phyloP scores from a whole-genome alignment of 1,140 invertebrate genomes.

The Brachionus manjavacas region DNA sequence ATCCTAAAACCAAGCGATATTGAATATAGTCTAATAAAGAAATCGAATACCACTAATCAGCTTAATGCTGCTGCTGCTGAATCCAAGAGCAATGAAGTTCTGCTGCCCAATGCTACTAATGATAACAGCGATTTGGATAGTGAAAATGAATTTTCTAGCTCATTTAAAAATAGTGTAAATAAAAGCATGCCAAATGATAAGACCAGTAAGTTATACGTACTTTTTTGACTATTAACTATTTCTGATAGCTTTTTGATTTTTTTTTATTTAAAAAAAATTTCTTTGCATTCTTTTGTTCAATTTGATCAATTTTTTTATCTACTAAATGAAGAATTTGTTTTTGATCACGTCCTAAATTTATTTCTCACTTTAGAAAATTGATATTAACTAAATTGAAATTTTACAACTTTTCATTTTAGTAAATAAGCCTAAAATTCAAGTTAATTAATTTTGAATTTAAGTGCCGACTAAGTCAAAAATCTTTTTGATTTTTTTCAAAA shows the following conservation, averaged over 20 bases:
- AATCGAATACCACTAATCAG: neutral
- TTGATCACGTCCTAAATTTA: too few species aligned
- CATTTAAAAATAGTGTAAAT: constrained; percentile 4
- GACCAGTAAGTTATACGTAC: neutral
- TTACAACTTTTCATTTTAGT: too few species aligned
- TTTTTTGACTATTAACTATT: neutral
- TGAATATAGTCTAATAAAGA: neutral
- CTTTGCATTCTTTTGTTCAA: too few species aligned
- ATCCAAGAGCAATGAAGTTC: neutral
- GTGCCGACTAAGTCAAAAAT: too few species aligned
- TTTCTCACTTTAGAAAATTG: too few species aligned
- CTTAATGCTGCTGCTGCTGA: neutral
- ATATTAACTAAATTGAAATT: too few species aligned
- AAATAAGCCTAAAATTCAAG: too few species aligned
- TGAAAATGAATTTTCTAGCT: neutral
- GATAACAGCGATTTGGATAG: neutral
- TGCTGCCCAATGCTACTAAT: neutral
- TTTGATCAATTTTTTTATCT: too few species aligned
- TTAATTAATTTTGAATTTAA: too few species aligned
- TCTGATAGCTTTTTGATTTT: neutral
- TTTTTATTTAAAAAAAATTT: neutral
- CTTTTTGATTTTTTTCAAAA: too few species aligned
- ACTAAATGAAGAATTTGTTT: too few species aligned
- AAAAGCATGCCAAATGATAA: neutral
- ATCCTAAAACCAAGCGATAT: neutral